phyloP scores from a whole-genome alignment of 2,888 invertebrate genomes.

The Anthophora plumipes region DNA sequence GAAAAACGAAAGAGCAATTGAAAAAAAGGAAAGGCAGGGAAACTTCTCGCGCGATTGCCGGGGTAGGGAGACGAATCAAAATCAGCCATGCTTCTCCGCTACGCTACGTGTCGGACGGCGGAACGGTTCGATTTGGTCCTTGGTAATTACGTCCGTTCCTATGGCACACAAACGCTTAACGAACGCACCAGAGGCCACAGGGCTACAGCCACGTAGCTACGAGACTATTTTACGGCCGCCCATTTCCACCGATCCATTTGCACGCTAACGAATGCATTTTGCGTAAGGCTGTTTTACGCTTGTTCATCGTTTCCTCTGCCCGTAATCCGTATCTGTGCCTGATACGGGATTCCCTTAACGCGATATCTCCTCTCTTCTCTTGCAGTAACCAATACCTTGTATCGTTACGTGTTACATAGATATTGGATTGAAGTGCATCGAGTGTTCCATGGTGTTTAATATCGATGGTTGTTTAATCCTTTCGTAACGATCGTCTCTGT shows the following conservation, averaged over 20 bases:
- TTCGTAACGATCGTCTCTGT: too few relatives aligned
- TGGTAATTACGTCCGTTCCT: conserved; percentile 50
- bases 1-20: not conserved
- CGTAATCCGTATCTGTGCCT: not conserved
- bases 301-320: conserved; percentile 1
- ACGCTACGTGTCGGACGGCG: conserved; percentile 1
- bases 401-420: not conserved
- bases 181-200: not conserved
- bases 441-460: not conserved
- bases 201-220: conserved; percentile 8
- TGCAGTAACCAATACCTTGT: not conserved
- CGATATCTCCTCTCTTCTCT: not conserved
- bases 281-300: conserved; percentile 34
- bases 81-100: not conserved
- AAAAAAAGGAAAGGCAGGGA: not conserved
- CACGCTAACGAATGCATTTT: conserved; percentile 52
- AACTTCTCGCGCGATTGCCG: too few relatives aligned
- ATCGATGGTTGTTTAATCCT: too few relatives aligned
- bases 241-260: conserved; percentile 45
- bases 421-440: not conserved
- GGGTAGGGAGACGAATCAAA: conserved; percentile 19
- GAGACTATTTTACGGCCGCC: conserved; percentile 45
- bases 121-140: conserved; percentile 44
- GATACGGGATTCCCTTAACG: not conserved
- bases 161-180: conserved; percentile 32